Conservation (phyloP, 2,113 vertebrate genomes). For the Thinocorus orbignyianus region DNA sequence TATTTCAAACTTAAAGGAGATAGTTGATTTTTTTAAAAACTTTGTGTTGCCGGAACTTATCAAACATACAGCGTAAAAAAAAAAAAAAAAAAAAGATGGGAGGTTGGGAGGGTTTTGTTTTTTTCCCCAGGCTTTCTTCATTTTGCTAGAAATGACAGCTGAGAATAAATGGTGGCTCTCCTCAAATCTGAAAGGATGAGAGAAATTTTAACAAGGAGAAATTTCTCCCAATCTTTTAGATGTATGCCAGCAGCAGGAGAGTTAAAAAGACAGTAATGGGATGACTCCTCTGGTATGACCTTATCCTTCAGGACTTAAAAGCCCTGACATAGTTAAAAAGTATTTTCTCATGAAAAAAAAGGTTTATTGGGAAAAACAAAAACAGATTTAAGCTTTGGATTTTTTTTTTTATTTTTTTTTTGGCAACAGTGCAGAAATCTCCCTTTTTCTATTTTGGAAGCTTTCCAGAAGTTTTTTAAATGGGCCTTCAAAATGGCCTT, state of each 20-base stretch:
- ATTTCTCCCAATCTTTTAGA: neutral
- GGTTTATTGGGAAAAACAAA: neutral
- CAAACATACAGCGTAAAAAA: slow-evolving; percentile 15
- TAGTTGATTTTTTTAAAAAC: neutral
- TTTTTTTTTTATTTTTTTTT: neutral
- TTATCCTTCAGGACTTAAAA: neutral
- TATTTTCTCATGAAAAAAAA: neutral
- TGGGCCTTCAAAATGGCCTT: neutral
- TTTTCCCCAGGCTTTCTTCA: neutral
- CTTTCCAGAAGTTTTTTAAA: neutral
- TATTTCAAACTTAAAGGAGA: neutral
- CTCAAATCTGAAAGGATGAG: neutral
- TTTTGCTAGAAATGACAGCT: slow-evolving; percentile 14
- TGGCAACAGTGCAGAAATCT: neutral
- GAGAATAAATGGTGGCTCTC: neutral
- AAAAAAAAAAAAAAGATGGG: neutral
- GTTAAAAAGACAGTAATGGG: neutral
- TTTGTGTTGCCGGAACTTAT: neutral
- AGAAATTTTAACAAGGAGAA: neutral
- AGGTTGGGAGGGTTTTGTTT: neutral
- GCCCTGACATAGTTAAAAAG: neutral
- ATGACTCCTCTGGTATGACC: neutral
- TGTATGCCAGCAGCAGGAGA: neutral
- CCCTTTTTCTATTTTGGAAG: neutral
- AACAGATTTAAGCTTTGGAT: no score